Evolutionary conservation across 2,888 invertebrate genomes (phyloP), one percentile per base, ranked within the genome.

Genomic region (Cloeon dipterum): DNA sequence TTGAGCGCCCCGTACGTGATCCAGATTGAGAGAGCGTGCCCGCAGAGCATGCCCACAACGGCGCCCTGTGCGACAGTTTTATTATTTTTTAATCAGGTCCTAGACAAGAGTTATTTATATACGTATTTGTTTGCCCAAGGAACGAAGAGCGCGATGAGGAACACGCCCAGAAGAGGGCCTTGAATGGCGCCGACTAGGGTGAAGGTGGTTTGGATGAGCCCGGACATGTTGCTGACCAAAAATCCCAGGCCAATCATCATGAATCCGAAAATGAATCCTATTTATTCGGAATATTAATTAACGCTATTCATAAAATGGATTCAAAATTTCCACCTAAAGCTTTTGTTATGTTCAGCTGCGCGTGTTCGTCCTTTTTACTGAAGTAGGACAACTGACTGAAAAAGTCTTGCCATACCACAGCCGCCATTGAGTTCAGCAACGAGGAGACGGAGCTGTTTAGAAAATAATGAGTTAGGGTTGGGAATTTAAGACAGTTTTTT

Each of bases 61-160:
- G 47, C 48, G 5, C 49, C 48, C 49, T 49, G 36, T 20, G 4
- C 34, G n/a, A 18, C 14, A 29, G 14, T 8, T 29, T 29, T 7
- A 7, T 14, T n/a, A 21, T 21, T 5, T 5, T 21, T 21, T 21
- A 10, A 7, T 21, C 21, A 5, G 21, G 21, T 10, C 8, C 21
- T 8, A 5, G 8, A 5, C 5, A 5, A 8, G 21, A 21, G 21
- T 10, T 21, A 29, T 14, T 8, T 23, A 23, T 8, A 34, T 34
- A 34, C 35, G n/a, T 34, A 34, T 19, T 34, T 34, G 11, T 34
- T 34, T 4, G 20, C 20, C 20, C 35, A 34, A 11, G 35, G 35
- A 3, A 34, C 5, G n/a, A 34, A 34, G 5, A 34, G 21, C 3
- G 35, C 35, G 4, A 34, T 5, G 3, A 34, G 20, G 11, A 34